Evolutionary conservation across 2,888 invertebrate species (phyloP), one percentile per base, ranked within the genome.

Genomic region (Capitulum mitella): DNA sequence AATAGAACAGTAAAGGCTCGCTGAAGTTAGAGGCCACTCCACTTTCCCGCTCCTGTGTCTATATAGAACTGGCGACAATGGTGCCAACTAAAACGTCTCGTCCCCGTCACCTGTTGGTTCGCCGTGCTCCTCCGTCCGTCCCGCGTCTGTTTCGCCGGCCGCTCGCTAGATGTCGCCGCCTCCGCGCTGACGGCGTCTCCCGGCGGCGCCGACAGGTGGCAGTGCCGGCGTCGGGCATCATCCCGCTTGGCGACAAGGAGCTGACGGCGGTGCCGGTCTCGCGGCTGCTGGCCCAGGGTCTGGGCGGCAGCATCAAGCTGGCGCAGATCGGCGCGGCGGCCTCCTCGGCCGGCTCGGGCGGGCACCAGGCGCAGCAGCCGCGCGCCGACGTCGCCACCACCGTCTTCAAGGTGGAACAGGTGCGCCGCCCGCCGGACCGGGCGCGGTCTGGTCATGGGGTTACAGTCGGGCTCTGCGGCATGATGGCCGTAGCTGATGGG

Each of bases 161-260:
- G 43, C 43, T 43, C 43, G 43, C 43, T 43, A 43, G 43, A 43
- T 43, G 43, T 43, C 43, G 43, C 43, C 43, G 43, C 43, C 3
- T 8, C 16, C 16, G 51, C 16, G 51, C 51, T 51, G 51, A 51
- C 51, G 3, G 51, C 22, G 51, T 16, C 51, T 64, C 29, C 14
- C 12, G 16, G 12, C 34, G 34, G 8, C 19, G 64, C 26, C 70
- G 37, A 12, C 70, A 70, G 70, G 70, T 70, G 70, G 70, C 70
- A 32, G 70, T 70, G 70, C 70, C 70, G 70, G 70, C 70, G 37
- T 70, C 70, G 70, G 70, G 70, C 37, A 70, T 70, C 37, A 70
- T 70, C 70, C 70, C 70, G 34, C 70, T 70, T 37, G 19, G 70
- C 34, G 70, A 70, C 37, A 70, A 37, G 70, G 70, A 70, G 70